Evolutionary conservation across 2,888 invertebrate genomes (phyloP).

Genomic region (Ernsta delagoae): DNA sequence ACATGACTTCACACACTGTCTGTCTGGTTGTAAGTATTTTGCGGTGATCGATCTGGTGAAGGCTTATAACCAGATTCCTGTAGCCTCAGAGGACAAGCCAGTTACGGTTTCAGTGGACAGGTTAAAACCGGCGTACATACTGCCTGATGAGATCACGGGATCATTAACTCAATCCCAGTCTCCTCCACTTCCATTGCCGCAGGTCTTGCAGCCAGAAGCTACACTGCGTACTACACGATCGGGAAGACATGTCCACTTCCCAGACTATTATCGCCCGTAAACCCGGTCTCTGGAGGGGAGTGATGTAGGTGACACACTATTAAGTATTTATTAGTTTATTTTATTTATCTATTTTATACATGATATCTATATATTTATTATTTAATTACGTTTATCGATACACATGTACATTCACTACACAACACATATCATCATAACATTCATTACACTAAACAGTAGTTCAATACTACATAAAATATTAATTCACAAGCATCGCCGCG

Average conservation of each 20-base stretch:
- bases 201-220: background rate
- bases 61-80: background rate
- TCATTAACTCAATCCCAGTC: background rate
- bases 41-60: conserved; percentile 2
- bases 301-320: conserved; percentile 6
- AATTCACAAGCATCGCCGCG: background rate
- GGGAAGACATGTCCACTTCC: conserved; percentile 7
- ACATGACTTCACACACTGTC: background rate
- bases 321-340: background rate
- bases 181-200: background rate
- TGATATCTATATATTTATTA: background rate
- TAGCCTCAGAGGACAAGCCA: conserved; percentile 31
- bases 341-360: background rate
- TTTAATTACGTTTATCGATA: background rate
- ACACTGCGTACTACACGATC: conserved; percentile 7
- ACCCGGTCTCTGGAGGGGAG: conserved; percentile 15
- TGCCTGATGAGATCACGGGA: conserved; percentile 12
- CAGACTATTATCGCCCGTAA: conserved; percentile 13
- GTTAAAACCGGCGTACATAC: conserved; percentile 44
- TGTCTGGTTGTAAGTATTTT: conserved; percentile 6
- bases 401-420: background rate
- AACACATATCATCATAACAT: background rate
- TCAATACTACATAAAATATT: no score
- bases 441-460: background rate
- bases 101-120: conserved; percentile 45